phyloP scores from a whole-genome alignment of 2,797 vertebrate species.

The Sebastes wilsoni region DNA sequence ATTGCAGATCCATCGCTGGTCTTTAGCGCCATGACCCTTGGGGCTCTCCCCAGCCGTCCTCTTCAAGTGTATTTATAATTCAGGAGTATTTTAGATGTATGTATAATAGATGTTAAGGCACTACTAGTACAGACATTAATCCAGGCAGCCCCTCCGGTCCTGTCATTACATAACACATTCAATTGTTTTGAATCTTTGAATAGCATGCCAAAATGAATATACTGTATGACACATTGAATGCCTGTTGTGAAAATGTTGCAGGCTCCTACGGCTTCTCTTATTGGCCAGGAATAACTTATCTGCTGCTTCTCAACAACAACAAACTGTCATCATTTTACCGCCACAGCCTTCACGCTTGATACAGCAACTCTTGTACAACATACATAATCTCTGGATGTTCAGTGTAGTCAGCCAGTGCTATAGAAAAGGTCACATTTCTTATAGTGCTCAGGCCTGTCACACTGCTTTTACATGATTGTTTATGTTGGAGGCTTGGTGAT shows the following conservation, averaged over 20 bases:
- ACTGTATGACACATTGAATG: slow-evolving; percentile 3
- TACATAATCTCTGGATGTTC: slow-evolving; percentile 34
- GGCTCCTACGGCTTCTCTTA: background rate
- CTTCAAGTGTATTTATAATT: slow-evolving; percentile 47
- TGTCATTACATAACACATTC: slow-evolving; percentile 42
- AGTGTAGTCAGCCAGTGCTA: slow-evolving; percentile 13
- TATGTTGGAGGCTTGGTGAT: slow-evolving; percentile 41
- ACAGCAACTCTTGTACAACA: slow-evolving; percentile 2
- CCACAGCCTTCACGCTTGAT: background rate
- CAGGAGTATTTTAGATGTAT: slow-evolving; percentile 46
- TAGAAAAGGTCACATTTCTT: slow-evolving; percentile 61
- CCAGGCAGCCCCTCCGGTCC: background rate
- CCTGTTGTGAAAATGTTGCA: background rate
- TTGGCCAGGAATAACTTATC: background rate
- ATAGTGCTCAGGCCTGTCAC: slow-evolving; percentile 52
- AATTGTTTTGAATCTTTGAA: slow-evolving; percentile 27
- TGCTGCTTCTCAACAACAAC: slow-evolving; percentile 11
- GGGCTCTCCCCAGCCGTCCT: slow-evolving; percentile 27
- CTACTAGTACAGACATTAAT: slow-evolving; percentile 19
- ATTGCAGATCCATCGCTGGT: slow-evolving; percentile 38
- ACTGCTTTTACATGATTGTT: slow-evolving; percentile 60
- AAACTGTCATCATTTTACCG: slow-evolving; percentile 5
- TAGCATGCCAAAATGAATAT: background rate
- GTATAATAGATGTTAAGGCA: slow-evolving; percentile 61
- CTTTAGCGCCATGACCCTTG: slow-evolving; percentile 13